Conservation (phyloP, 2,797 vertebrate genomes). For the Poeciliopsis infans region DNA sequence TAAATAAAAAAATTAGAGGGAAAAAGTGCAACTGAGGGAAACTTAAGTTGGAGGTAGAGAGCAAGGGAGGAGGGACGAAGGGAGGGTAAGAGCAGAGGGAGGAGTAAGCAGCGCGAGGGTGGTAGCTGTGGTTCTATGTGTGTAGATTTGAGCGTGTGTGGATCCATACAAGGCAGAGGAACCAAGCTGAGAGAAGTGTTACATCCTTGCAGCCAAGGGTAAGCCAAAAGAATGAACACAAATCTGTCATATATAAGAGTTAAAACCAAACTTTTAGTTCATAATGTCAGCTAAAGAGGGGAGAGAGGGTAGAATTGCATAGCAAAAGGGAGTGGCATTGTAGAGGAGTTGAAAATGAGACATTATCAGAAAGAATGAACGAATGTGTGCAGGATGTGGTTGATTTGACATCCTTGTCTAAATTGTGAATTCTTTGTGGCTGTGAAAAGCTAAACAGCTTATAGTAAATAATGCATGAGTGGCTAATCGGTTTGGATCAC, state of each 20-base stretch:
- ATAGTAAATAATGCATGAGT: neutral
- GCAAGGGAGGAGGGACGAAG: constrained; percentile 25
- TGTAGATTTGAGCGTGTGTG: constrained; percentile 43
- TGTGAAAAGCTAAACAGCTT: neutral
- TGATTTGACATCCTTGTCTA: constrained; percentile 7
- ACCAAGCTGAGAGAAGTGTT: constrained; percentile 48
- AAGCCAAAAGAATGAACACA: constrained; percentile 33
- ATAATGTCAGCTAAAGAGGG: constrained; percentile 10
- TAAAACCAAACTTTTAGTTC: constrained; percentile 7
- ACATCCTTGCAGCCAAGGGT: constrained; percentile 59
- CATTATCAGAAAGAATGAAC: neutral
- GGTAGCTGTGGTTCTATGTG: constrained; percentile 44
- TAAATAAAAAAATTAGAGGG: constrained; percentile 28
- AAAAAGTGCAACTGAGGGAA: constrained; percentile 14
- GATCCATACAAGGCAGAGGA: constrained; percentile 38
- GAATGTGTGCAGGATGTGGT: constrained; percentile 14
- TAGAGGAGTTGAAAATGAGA: constrained; percentile 40
- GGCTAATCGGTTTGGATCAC: neutral
- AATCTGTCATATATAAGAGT: neutral
- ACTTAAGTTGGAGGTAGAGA: constrained; percentile 1
- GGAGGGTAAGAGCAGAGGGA: constrained; percentile 40
- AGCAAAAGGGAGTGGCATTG: constrained; percentile 45
- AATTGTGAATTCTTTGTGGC: neutral
- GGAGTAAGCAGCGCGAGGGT: constrained; percentile 57
- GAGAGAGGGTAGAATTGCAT: constrained; percentile 25